Conservation (phyloP, 2,888 invertebrate genomes). For the Priocnemis perturbator region DNA sequence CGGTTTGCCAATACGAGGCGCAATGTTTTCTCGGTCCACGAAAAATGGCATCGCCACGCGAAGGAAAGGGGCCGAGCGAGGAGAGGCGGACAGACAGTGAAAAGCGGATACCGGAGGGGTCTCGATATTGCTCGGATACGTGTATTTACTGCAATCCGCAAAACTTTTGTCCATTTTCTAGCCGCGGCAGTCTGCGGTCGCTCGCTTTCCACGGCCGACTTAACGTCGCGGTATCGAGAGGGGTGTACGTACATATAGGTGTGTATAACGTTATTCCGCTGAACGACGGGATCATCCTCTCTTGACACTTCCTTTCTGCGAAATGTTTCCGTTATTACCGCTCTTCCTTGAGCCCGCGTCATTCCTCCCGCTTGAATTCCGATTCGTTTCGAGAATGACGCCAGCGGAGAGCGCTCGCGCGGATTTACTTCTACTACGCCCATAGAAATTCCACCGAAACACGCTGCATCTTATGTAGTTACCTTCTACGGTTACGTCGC, state of each 20-base stretch:
- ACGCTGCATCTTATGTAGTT: too few species aligned
- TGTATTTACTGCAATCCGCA: constrained; percentile 27
- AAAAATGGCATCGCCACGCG: constrained; percentile 2
- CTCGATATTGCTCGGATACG: constrained; percentile 28
- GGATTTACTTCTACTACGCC: too few species aligned
- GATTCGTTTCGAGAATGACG: too few species aligned
- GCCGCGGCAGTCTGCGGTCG: constrained; percentile 5
- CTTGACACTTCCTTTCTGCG: constrained; percentile 28
- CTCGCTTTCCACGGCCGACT: constrained; percentile 10
- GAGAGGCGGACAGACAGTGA: neutral
- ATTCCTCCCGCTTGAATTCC: too few species aligned
- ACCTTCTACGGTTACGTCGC: too few species aligned
- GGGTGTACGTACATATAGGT: too few species aligned
- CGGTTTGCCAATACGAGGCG: neutral
- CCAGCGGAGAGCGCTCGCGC: too few species aligned
- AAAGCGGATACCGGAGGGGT: constrained; percentile 20
- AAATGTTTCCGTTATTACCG: constrained; percentile 21
- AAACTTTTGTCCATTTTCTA: constrained; percentile 23
- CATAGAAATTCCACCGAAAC: too few species aligned
- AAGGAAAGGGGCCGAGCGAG: constrained; percentile 1
- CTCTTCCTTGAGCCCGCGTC: too few species aligned
- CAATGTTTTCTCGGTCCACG: constrained; percentile 9
- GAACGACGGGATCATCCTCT: constrained; percentile 16
- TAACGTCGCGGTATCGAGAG: neutral
- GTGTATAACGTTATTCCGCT: constrained; percentile 26